A percentile compares a stretch with the other conserved stretches of the same genome.
Conservation (phyloP, 2,888 invertebrate species). For the Agonopterix alstromeriana region DNA sequence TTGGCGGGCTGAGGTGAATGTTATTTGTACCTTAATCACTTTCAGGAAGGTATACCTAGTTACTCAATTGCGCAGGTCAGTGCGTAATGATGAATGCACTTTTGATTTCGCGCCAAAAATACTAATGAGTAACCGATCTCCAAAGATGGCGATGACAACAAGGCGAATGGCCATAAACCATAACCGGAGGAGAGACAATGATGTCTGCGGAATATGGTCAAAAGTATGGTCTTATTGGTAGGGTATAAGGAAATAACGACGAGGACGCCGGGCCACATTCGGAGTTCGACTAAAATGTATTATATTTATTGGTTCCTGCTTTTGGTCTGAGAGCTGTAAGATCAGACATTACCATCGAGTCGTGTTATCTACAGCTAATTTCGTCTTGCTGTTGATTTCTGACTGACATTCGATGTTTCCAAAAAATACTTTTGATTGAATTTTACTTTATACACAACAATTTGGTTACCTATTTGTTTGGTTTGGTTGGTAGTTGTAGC, state of each 20-base stretch:
- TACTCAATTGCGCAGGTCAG: constrained; percentile 30
- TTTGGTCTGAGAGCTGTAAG: constrained; percentile 38
- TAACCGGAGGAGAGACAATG: constrained; percentile 36
- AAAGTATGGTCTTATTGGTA: constrained; percentile 37
- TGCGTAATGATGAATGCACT: constrained; percentile 22
- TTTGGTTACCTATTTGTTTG: too few species aligned
- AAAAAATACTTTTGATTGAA: too few species aligned
- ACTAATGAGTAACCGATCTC: constrained; percentile 38
- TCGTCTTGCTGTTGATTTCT: constrained; percentile 6
- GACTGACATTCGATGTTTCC: neutral
- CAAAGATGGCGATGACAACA: constrained; percentile 34
- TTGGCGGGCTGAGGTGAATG: too few species aligned
- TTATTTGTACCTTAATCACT: too few species aligned
- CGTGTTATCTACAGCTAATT: neutral
- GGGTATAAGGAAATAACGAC: constrained; percentile 56
- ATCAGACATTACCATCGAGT: constrained; percentile 17
- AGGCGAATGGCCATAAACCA: constrained; percentile 39
- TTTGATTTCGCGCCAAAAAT: constrained; percentile 37
- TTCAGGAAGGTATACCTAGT: too few species aligned
- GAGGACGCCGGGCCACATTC: constrained; percentile 44
- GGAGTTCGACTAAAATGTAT: constrained; percentile 49
- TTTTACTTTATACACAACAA: too few species aligned
- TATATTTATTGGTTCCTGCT: constrained; percentile 54
- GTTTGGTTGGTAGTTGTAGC: too few species aligned
- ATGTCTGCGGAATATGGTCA: constrained; percentile 31